A percentile compares a stretch with the other conserved stretches of the same genome.
These are phyloP conservation scores for Salvelinus sp. DNA, from an alignment of 2,113 vertebrate species.

Conservation along the genomic window DNA sequence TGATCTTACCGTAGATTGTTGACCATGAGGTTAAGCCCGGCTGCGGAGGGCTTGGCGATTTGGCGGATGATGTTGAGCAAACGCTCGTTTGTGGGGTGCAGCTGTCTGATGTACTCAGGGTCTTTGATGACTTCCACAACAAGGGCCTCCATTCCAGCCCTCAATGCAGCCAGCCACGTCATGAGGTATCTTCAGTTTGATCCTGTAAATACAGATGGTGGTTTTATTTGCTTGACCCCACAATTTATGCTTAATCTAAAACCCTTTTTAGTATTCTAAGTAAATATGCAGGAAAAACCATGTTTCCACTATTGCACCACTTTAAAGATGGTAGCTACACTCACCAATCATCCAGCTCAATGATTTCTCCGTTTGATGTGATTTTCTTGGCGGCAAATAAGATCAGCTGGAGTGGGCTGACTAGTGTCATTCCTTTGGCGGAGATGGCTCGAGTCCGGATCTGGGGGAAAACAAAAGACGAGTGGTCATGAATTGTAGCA, in stretches of 20 bases:
- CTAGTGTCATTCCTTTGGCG: constrained; percentile 95
- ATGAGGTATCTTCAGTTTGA: constrained; percentile 84
- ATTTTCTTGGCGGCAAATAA: constrained; percentile 93
- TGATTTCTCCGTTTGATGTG: constrained; percentile 79
- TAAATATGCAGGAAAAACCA: not conserved
- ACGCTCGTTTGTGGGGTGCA: constrained; percentile 79
- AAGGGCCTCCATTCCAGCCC: constrained; percentile 86
- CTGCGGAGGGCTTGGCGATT: constrained; percentile 80
- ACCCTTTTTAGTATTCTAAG: not conserved
- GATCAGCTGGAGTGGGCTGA: constrained; percentile 90
- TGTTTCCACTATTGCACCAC: constrained; percentile 1
- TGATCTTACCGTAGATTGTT: constrained; percentile 72
- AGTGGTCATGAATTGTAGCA: not conserved
- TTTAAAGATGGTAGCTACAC: constrained; percentile 6
- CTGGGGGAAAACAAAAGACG: constrained; percentile 63
- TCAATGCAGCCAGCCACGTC: constrained; percentile 77
- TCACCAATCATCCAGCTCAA: constrained; percentile 92
- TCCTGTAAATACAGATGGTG: constrained; percentile 71
- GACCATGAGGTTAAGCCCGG: constrained; percentile 80
- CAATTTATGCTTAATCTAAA: not conserved
- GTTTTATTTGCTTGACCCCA: not conserved
- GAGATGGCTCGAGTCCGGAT: constrained; percentile 95
- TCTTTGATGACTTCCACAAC: constrained; percentile 90
- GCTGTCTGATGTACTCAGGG: constrained; percentile 77
- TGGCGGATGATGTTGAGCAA: constrained; percentile 83